Evolutionary conservation across 23 tunicate species (phyloP), one percentile per base, ranked within the genome.

Genomic region (Ascidia mentula): DNA sequence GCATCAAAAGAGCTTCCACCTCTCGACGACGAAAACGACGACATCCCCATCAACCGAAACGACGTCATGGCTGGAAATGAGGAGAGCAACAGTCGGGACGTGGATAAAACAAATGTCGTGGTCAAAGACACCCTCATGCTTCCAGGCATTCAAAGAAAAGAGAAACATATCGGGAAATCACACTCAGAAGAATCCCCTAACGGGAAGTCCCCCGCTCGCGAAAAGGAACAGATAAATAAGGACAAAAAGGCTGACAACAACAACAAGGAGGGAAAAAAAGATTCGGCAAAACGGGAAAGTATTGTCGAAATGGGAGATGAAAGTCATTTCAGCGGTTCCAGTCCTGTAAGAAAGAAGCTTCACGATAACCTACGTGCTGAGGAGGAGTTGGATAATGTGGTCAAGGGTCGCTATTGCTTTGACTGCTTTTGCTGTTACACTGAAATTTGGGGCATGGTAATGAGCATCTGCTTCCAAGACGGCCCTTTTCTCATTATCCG

Each of bases 391-490:
- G 82, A 69, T 15, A 69, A 69, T 20, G 73, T 30, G 73, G 73
- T 69, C 12, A 30, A 69, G 13, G 34, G 73, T 20, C 32, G 65
- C 13, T 53, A 53, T 18, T 81, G 86, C 69, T 87, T 81, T 69
- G 84, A 81, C 0, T 87, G 85, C 24, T 92, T 92, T 61, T 87
- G 92, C 70, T 92, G 88, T 45, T 87, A 78, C 86, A 92, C 71
- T 32, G 97, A 92, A 71, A 87, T 87, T 26, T 92, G 97, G 97
- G 89, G 97, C 28, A 82, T 86, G 97, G 71, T 81, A 17, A 76
- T 87, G 79, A 83, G 89, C 78, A 81, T 92, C 0, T 37, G 74
- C 38, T 92, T 92, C 36, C 97, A 92, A 61, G 97, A 92, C 53
- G 88, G 81, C 28, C 97, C 97, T 20, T 92, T 92, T 87, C 80